These are phyloP conservation scores for Chironomus tentans DNA, from an alignment of 2,888 invertebrate genomes.

Conservation along the genomic window DNA sequence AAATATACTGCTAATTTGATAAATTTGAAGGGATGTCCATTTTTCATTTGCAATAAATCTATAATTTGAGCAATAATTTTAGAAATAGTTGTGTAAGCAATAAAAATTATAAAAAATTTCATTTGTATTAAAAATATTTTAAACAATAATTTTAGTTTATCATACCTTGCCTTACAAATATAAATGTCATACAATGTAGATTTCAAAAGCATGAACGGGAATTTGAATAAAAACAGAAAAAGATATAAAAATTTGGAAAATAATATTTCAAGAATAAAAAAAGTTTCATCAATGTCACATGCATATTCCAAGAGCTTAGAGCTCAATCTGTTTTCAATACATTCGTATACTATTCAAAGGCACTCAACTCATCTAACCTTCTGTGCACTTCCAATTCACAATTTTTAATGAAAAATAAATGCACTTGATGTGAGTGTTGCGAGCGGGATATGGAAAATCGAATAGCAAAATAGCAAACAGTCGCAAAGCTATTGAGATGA, in stretches of 20 bases:
- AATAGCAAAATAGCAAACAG: not conserved
- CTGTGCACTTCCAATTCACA: not conserved
- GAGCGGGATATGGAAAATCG: not conserved
- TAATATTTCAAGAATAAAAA: no score
- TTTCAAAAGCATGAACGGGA: no score
- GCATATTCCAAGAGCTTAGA: not conserved
- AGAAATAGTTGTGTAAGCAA: no score
- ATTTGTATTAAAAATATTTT: no score
- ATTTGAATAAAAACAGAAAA: no score
- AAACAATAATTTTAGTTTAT: no score
- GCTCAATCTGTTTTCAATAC: slow-evolving; percentile 23
- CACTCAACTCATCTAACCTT: not conserved
- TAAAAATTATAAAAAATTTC: no score
- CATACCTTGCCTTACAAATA: no score
- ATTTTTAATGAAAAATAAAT: slow-evolving; percentile 26
- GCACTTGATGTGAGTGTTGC: not conserved
- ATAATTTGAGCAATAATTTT: no score
- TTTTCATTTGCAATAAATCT: no score
- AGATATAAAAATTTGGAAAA: no score
- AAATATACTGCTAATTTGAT: not conserved
- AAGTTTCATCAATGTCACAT: not conserved
- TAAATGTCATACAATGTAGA: no score
- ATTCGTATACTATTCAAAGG: not conserved
- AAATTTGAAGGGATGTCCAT: not conserved
- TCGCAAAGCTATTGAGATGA: slow-evolving; percentile 10